phyloP scores from a whole-genome alignment of 2,888 invertebrate genomes.

The Chaetogeoica ovagalla region DNA sequence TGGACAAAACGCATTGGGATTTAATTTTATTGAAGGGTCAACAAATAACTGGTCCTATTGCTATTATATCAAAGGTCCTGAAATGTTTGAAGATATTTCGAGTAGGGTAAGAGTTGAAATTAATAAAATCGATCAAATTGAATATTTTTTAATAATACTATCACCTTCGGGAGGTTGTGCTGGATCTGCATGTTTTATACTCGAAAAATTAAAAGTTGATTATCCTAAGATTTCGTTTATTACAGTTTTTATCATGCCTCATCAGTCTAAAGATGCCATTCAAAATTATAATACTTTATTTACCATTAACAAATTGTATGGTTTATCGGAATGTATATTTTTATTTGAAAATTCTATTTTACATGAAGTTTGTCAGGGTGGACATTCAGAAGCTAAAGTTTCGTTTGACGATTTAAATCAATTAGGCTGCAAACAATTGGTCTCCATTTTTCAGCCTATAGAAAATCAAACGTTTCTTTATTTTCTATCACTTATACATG shows the following conservation, averaged over 20 bases:
- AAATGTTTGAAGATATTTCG: slow-evolving; percentile 46
- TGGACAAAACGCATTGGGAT: slow-evolving; percentile 34
- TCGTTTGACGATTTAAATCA: slow-evolving; percentile 39
- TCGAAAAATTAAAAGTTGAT: slow-evolving; percentile 45
- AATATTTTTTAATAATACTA: slow-evolving; percentile 42
- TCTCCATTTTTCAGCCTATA: slow-evolving; percentile 38
- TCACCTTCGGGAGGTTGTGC: slow-evolving; percentile 49
- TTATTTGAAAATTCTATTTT: slow-evolving; percentile 47
- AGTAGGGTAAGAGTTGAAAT: slow-evolving; percentile 32
- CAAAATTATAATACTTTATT: slow-evolving; percentile 49
- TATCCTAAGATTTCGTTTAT: slow-evolving; percentile 38
- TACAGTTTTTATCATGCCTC: slow-evolving; percentile 25
- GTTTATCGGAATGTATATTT: slow-evolving; percentile 45
- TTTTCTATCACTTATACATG: slow-evolving; percentile 24
- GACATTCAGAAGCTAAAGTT: slow-evolving; percentile 34
- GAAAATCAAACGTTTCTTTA: slow-evolving; percentile 39
- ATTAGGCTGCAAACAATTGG: slow-evolving; percentile 34
- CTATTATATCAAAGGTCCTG: slow-evolving; percentile 43
- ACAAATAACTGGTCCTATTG: slow-evolving; percentile 51
- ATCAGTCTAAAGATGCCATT: slow-evolving; percentile 48
- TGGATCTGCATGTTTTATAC: slow-evolving; percentile 44
- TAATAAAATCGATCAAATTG: slow-evolving; percentile 39
- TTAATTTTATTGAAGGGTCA: slow-evolving; percentile 43
- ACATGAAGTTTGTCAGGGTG: slow-evolving; percentile 42
- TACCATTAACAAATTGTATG: slow-evolving; percentile 34